Evolutionary conservation across 2,113 vertebrate species (phyloP), one percentile per base, ranked within the genome.

Genomic region (Ammospiza nelsoni): DNA sequence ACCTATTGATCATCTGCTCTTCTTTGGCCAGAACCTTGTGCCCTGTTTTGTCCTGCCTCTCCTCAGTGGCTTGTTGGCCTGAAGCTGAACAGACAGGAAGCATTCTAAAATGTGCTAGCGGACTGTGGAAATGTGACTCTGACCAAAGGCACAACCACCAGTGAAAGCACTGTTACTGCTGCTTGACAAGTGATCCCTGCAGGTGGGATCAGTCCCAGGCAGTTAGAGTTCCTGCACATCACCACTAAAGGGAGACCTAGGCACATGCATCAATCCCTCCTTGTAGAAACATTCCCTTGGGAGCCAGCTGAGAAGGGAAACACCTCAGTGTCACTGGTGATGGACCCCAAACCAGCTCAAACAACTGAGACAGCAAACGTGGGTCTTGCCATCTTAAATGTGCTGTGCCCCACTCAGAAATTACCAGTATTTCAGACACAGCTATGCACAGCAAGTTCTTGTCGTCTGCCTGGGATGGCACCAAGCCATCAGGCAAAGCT

Each of bases 191-290:
- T 0, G 9, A 67, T 66, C 39, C 35, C 9, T 71, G 79, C 25
- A 86, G 72, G 21, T 15, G 28, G 43, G 22, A 85, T 37, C 82
- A 83, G 23, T 13, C 49, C n/a, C 54, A 54, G 31, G 61, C 23
- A 31, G 18, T 5, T 35, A 55, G 37, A 93, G 41, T 6, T 78
- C 39, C 58, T 82, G 31, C 35, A 72, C 7, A 12, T 65, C n/a
- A 58, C 81, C 90, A 68, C 85, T 90, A 52, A 92, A 90, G 75
- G 75, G 84, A 91, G 84, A 88, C 13, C 48, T 39, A 77, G 52
- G 22, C 55, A 67, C 29, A 4, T 22, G 22, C 33, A 67, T 39
- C 49, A 55, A n/a, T 48, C 39, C 17, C 44, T 82, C 6, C 48
- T 48, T 25, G 20, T 27, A 48, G 31, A 86, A 31, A 25, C 2